A percentile compares a stretch with the other conserved stretches of the same genome.
phyloP scores from a whole-genome alignment of 2,113 vertebrate genomes.

The Cryptotis parvus region DNA sequence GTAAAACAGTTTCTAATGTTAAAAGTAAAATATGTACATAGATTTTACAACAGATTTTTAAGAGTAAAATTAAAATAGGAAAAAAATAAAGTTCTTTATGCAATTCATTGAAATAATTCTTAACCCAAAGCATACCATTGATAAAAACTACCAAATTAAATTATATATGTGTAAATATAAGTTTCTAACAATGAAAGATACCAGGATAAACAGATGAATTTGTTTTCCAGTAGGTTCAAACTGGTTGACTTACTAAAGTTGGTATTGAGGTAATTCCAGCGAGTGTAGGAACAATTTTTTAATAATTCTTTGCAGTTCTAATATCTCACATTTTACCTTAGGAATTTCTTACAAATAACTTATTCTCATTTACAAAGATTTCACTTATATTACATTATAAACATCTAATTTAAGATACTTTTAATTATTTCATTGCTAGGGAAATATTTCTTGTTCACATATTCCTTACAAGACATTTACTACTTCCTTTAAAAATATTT shows the following conservation, averaged over 20 bases:
- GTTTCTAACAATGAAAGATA: neutral
- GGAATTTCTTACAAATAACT: neutral
- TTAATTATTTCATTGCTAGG: constrained; percentile 8
- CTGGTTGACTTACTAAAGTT: neutral
- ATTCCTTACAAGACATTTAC: neutral
- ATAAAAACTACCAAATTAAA: neutral
- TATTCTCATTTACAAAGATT: neutral
- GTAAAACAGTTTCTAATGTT: neutral
- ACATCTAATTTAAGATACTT: neutral
- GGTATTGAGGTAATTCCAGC: neutral
- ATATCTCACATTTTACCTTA: neutral
- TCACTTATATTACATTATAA: neutral
- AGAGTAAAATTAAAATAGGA: neutral
- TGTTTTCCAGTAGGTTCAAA: neutral
- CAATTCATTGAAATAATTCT: constrained; percentile 46
- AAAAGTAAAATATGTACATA: neutral
- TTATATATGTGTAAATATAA: neutral
- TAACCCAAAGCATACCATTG: neutral
- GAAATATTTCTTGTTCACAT: constrained; percentile 10
- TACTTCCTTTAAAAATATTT: neutral
- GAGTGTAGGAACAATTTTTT: neutral
- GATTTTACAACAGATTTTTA: neutral
- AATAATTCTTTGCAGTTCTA: neutral
- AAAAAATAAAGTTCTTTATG: neutral
- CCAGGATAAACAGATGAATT: neutral